Conservation (phyloP, 1,140 invertebrate species). For the roundworm (Caenorhabditis elegans) region WBcel235 BX284605.5:9440501-9441000, state of each 20-base stretch:
- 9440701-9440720: background rate
- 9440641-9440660: too few species aligned
- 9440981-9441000: background rate
- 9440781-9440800: background rate
- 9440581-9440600: slow-evolving; percentile 11
- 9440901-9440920: background rate
- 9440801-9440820: slow-evolving; percentile 7
- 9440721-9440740: background rate
- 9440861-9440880: slow-evolving; percentile 17
- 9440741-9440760: background rate
- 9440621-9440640: too few species aligned
- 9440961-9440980: background rate
- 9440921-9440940: slow-evolving; percentile 22
- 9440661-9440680: too few species aligned
- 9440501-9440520: slow-evolving; percentile 60
- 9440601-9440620: too few species aligned
- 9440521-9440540: slow-evolving; percentile 53
- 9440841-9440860: slow-evolving; percentile 17
- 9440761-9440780: background rate
- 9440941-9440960: slow-evolving; percentile 18
- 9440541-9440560: slow-evolving; percentile 60
- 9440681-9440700: too few species aligned
- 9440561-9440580: slow-evolving; percentile 43
- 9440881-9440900: background rate
- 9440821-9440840: background rate